A percentile compares a stretch with the other conserved stretches of the same genome.
Evolutionary conservation across 2,888 invertebrate genomes (phyloP).

Genomic region (Pinctada fucata): DNA sequence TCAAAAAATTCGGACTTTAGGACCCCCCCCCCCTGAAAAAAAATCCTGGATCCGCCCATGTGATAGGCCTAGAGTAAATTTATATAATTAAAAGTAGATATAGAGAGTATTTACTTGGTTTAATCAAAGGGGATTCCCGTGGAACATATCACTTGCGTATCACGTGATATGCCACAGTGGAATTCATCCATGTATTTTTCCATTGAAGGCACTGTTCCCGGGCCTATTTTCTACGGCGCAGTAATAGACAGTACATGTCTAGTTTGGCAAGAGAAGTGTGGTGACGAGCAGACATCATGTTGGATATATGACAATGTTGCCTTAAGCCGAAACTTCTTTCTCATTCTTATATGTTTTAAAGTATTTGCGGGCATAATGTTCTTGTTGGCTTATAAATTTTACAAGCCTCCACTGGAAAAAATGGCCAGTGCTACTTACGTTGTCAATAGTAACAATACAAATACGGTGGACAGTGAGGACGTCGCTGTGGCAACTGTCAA

Average conservation of each 20-base stretch:
- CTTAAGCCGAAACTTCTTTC: conserved; percentile 55
- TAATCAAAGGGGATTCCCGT: too few species aligned
- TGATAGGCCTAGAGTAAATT: too few species aligned
- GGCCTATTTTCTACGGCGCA: conserved; percentile 58
- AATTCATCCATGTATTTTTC: not conserved
- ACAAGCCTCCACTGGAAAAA: conserved; percentile 47
- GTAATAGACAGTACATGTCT: conserved; percentile 55
- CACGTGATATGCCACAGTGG: too few species aligned
- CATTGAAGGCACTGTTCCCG: conserved; percentile 55
- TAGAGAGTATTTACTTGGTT: too few species aligned
- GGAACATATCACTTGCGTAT: too few species aligned
- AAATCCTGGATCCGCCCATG: too few species aligned
- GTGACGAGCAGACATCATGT: conserved; percentile 49
- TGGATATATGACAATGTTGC: conserved; percentile 56
- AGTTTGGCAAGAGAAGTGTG: conserved; percentile 56
- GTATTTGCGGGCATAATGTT: conserved; percentile 49
- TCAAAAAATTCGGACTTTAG: too few species aligned
- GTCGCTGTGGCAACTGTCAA: not conserved
- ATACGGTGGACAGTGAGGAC: not conserved
- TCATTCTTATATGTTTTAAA: conserved; percentile 50
- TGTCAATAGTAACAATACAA: not conserved
- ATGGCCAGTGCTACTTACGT: not conserved
- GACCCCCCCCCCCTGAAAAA: too few species aligned
- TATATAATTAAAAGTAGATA: too few species aligned
- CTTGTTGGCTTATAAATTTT: conserved; percentile 48